Evolutionary conservation across 2,797 vertebrate species (phyloP), one percentile per base, ranked within the genome.

Genomic region (Coregonus ussuriensis): DNA sequence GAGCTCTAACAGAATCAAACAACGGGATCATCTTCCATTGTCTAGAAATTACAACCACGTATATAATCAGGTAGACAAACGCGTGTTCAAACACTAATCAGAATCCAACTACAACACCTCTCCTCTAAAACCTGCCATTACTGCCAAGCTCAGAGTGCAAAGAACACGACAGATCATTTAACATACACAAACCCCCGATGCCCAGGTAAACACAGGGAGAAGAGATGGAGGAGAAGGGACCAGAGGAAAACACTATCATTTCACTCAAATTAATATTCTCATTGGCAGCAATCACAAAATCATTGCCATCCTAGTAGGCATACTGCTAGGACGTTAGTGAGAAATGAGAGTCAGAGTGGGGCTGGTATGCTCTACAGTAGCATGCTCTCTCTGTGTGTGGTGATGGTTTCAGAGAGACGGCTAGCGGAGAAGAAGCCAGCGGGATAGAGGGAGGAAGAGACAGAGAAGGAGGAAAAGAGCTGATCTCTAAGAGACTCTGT

Each of bases 371-470:
- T 59, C 41, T 47, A 47, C 41, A 13, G 41, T 47, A 47, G 41
- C 41, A 47, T 47, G 41, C 41, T 47, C 41, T 47, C 41, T 47
- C 56, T n/a, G 63, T 13, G 4, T 25, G 63, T 25, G 65, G 25
- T 33, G 11, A 33, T 66, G 65, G 54, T 66, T 66, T 33, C 65
- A 66, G 65, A 66, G 25, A 66, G 65, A 66, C 29, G 31, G 65
- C 29, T 66, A 21, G 29, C 29, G 14, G 65, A 66, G 65, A 21
- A 66, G 65, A 33, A 74, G 6, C n/a, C 13, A 29, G 29, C 41
- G 37, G 5, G 56, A 66, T 21, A 29, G 56, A 51, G 25, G 56
- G 5, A 75, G 21, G 54, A 18, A 70, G 5, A 70, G 66, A 6
- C 29, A 6, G 25, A 66, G 14, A 65, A 31, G 6, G n/a, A 59